Evolutionary conservation across 1,140 invertebrate genomes (phyloP).

Genomic region (Macrobrachium nipponense): DNA sequence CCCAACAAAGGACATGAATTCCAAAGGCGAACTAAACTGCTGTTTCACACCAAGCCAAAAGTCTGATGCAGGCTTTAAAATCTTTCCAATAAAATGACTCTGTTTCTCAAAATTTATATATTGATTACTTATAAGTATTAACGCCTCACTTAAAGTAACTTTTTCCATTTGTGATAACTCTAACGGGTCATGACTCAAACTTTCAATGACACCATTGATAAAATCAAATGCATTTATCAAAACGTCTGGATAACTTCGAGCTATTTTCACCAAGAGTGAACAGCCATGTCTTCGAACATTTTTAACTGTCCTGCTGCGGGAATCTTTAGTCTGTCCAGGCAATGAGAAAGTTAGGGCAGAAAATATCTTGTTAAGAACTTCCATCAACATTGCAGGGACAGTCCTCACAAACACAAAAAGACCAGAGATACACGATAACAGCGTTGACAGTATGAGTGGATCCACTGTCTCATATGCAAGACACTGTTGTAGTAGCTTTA

Average conservation of each 20-base stretch:
- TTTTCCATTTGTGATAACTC: constrained; percentile 84
- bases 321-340: constrained; percentile 64
- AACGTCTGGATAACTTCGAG: constrained; percentile 84
- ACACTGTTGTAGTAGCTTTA: constrained; percentile 39
- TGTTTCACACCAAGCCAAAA: constrained; percentile 69
- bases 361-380: constrained; percentile 89
- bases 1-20: constrained; percentile 82
- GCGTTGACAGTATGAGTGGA: constrained; percentile 78
- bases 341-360: constrained; percentile 73
- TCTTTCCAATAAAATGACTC: constrained; percentile 83
- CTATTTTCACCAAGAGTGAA: constrained; percentile 89
- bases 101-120: constrained; percentile 90
- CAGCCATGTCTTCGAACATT: constrained; percentile 89
- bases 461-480: constrained; percentile 44
- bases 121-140: constrained; percentile 87
- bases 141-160: constrained; percentile 79
- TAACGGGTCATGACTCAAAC: constrained; percentile 76
- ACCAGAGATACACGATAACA: constrained; percentile 89
- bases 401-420: constrained; percentile 90
- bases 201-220: constrained; percentile 80
- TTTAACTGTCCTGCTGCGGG: constrained; percentile 79
- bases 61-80: constrained; percentile 75
- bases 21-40: constrained; percentile 66
- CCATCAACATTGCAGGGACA: constrained; percentile 82
- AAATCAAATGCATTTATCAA: constrained; percentile 88